Base-by-base conservation (phyloP, 2,888 invertebrate genomes). In the Stenichneumon culpator region DNA sequence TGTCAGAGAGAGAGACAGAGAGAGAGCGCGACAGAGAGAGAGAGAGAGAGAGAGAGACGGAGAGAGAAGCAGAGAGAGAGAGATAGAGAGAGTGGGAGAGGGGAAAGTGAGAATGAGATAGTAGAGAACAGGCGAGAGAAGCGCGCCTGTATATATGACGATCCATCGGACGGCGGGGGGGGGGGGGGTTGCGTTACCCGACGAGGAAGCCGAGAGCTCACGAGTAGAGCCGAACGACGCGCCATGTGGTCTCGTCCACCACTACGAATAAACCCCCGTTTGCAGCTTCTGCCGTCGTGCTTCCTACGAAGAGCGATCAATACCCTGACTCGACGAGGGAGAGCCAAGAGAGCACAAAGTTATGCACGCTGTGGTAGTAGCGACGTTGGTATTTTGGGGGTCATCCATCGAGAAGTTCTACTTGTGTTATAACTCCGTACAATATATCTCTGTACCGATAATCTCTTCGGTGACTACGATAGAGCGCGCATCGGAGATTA, bases 341-440 rank as follows among this genome's bases (percentile, higher is more conserved):
- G 90, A 91, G 90, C 89, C 91, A 90, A 91, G 90, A 91, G 91
- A 91, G 91, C 91, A 91, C 91, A 82, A 91, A 93, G 91, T 93
- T 91, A 92, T 92, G 92, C 91, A 91, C 89, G 89, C 89, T 89
- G 65, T 70, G 39, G 47, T 79, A 67, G 75, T 47, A 83, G 36
- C 52, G 75, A 81, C 74, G 79, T 82, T 80, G 83, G 90, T 89
- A 89, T 91, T 92, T 88, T 90, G 88, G 90, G 89, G 91, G 89
- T 91, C 90, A 88, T 85, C 88, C 86, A 86, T 86, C 83, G 84
- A 57, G 67, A 67, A 82, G 79, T 74, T 75, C 50, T 19, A 47
- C 60, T 11, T 47, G 39, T 57, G 39, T 47, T 44, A 47, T 63
- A 74, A 67, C 65, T 80, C 32, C 65, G 36, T 70, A 9, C 67